These are phyloP conservation scores for Sebastes hubbsi DNA, from an alignment of 2,797 vertebrate species.

Conservation along the genomic window DNA sequence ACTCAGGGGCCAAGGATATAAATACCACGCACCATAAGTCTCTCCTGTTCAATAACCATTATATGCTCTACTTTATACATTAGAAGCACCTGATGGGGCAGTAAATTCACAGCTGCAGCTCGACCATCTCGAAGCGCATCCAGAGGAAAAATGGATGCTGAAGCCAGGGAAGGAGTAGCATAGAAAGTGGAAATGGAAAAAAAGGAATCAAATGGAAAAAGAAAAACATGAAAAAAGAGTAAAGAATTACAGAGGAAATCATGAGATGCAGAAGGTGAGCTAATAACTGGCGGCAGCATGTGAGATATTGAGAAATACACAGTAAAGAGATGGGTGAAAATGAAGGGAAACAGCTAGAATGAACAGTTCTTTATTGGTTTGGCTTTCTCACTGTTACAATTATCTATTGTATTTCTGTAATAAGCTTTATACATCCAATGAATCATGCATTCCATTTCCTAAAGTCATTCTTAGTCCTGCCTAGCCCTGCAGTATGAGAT, in stretches of 20 bases:
- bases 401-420: constrained; percentile 68
- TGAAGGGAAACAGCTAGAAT: constrained; percentile 13
- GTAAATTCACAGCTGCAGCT: constrained; percentile 83
- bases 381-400: constrained; percentile 50
- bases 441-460: constrained; percentile 63
- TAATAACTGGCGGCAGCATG: constrained; percentile 4
- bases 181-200: constrained; percentile 25
- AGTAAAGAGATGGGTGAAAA: constrained; percentile 17
- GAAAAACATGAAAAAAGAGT: constrained; percentile 7
- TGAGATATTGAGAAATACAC: constrained; percentile 11
- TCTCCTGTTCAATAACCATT: constrained; percentile 85
- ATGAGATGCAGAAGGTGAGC: constrained; percentile 11
- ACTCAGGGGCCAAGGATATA: constrained; percentile 80
- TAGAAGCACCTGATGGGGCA: constrained; percentile 83
- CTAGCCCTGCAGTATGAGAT: constrained; percentile 47
- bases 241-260: constrained; percentile 7
- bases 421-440: constrained; percentile 58
- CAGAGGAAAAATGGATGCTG: constrained; percentile 53
- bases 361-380: constrained; percentile 39
- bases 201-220: neutral
- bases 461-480: constrained; percentile 56
- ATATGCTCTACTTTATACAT: constrained; percentile 82
- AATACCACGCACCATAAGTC: constrained; percentile 83
- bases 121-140: constrained; percentile 60
- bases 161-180: constrained; percentile 45